Evolutionary conservation across 2,113 vertebrate species (phyloP).

Genomic region (Siniperca chuatsi): DNA sequence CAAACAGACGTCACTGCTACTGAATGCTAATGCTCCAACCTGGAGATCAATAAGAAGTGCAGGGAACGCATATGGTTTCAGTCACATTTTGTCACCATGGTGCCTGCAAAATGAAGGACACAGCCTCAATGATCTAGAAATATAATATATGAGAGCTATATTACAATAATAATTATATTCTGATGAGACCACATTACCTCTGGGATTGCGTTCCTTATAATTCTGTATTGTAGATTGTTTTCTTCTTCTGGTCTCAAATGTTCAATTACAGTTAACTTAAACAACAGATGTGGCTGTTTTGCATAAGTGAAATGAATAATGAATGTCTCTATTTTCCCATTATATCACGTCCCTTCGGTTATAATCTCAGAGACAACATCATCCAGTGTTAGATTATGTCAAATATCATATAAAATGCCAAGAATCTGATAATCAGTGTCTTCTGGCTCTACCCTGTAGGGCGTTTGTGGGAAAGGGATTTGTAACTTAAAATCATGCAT

Average conservation of each 20-base stretch:
- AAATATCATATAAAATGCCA: background rate
- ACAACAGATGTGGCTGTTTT: background rate
- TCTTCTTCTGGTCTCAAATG: background rate
- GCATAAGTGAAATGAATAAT: background rate
- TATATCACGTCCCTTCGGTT: background rate
- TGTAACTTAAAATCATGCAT: background rate
- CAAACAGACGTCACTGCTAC: constrained; percentile 1
- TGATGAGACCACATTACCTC: background rate
- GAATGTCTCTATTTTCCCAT: background rate
- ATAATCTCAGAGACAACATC: background rate
- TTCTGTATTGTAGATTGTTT: background rate
- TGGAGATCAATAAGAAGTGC: constrained; percentile 38
- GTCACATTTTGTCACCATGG: background rate
- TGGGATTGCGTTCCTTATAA: background rate
- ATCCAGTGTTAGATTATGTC: background rate
- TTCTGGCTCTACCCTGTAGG: background rate
- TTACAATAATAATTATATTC: background rate
- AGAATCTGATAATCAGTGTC: background rate
- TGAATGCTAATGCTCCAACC: constrained; percentile 36
- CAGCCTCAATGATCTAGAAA: constrained; percentile 10
- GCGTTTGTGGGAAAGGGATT: background rate
- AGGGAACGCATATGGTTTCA: constrained; percentile 6
- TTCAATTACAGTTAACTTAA: background rate
- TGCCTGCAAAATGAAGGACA: constrained; percentile 9
- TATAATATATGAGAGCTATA: constrained; percentile 1